These are phyloP conservation scores for Drosophila mojavensis DNA, from an alignment of 1,140 invertebrate genomes.

Conservation along the genomic window DNA sequence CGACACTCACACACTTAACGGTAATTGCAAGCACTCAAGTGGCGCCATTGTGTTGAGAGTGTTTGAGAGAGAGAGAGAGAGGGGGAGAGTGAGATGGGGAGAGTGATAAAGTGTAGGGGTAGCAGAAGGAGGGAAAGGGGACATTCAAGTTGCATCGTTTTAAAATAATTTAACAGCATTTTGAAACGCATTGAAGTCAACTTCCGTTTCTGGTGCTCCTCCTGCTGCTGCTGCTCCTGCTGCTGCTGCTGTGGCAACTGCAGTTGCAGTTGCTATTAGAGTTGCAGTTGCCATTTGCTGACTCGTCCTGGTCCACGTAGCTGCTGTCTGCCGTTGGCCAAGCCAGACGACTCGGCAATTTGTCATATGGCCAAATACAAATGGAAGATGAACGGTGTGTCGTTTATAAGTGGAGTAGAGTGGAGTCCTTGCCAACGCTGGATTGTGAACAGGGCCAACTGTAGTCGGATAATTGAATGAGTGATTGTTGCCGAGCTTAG, in stretches of 20 bases:
- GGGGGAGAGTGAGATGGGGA: neutral
- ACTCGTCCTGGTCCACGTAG: slow-evolving; percentile 37
- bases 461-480: slow-evolving; percentile 45
- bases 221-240: slow-evolving; percentile 22
- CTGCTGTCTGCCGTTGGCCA: slow-evolving; percentile 24
- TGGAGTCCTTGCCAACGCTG: slow-evolving; percentile 22
- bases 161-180: slow-evolving; percentile 82
- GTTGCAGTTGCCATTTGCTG: slow-evolving; percentile 52
- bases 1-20: slow-evolving; percentile 57
- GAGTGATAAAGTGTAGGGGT: neutral
- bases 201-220: slow-evolving; percentile 61
- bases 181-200: slow-evolving; percentile 76
- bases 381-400: slow-evolving; percentile 64
- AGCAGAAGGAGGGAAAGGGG: too few relatives aligned
- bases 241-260: slow-evolving; percentile 42
- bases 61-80: slow-evolving; percentile 9
- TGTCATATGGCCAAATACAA: slow-evolving; percentile 78
- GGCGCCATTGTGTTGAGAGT: slow-evolving; percentile 62
- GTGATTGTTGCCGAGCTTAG: slow-evolving; percentile 32
- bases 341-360: slow-evolving; percentile 67
- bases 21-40: slow-evolving; percentile 79
- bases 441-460: slow-evolving; percentile 17
- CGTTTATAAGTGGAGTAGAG: slow-evolving; percentile 22
- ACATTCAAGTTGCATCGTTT: slow-evolving; percentile 57
- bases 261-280: slow-evolving; percentile 38